Percentiles rank a stretch among this genome's conserved stretches.
Evolutionary conservation across 2,113 vertebrate species (phyloP).

Genomic region (Thalassarche chlororhynchos): DNA sequence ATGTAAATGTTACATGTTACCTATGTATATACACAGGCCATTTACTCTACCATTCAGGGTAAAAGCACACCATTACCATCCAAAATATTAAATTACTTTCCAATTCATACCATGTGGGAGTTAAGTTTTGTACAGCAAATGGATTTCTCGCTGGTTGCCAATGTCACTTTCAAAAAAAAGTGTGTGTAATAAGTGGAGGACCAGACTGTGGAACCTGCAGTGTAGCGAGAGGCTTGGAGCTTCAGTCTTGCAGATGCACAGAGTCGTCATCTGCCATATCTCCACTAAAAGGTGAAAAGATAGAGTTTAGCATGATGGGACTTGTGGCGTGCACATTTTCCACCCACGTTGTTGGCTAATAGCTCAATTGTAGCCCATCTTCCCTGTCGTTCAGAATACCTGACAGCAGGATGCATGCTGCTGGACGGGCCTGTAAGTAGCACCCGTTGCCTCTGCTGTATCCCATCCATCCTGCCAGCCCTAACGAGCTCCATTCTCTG

Average conservation of each 20-base stretch:
- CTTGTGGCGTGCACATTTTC: neutral
- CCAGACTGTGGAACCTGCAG: neutral
- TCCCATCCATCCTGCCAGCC: neutral
- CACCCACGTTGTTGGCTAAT: neutral
- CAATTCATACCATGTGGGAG: neutral
- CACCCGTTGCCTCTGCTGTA: rapidly evolving
- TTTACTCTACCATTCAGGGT: neutral
- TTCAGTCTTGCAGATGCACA: neutral
- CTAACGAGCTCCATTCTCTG: rapidly evolving
- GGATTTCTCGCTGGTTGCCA: neutral
- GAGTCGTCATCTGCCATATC: neutral
- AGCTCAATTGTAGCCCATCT: neutral
- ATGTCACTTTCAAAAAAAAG: neutral
- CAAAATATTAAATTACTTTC: constrained; percentile 26
- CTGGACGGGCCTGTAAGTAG: neutral
- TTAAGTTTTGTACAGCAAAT: neutral
- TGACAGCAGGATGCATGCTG: neutral
- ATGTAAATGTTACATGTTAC: neutral
- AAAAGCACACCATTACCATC: neutral
- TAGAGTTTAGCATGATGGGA: neutral
- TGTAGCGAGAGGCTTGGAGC: neutral
- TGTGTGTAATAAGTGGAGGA: neutral
- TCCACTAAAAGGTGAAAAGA: neutral
- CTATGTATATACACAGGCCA: neutral
- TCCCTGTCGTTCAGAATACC: neutral